Conservation (phyloP, 2,888 invertebrate species). For the Platerodrilus igneus region DNA sequence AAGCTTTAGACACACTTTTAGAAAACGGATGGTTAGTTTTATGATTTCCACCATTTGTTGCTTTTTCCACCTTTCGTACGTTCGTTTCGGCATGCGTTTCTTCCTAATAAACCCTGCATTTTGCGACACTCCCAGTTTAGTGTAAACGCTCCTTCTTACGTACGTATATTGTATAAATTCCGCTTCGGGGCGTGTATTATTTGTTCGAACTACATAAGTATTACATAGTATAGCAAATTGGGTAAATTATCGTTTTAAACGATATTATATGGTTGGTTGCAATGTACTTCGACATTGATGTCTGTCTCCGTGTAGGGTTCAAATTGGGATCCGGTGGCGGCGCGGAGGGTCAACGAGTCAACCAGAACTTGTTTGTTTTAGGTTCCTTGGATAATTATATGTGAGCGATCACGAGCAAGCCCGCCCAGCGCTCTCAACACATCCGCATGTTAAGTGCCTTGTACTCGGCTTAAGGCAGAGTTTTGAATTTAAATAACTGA, state of each 20-base stretch:
- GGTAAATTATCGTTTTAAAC: constrained; percentile 37
- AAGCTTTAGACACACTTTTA: too few species aligned
- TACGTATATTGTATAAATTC: too few species aligned
- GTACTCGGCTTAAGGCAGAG: constrained; percentile 21
- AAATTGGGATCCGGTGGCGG: constrained; percentile 34
- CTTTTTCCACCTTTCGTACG: too few species aligned
- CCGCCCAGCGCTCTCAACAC: constrained; percentile 44
- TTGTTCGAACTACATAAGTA: constrained; percentile 3
- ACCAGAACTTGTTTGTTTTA: constrained; percentile 48
- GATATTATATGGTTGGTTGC: constrained; percentile 22
- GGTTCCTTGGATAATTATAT: constrained; percentile 47
- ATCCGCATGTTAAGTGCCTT: constrained; percentile 41
- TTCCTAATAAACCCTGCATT: too few species aligned
- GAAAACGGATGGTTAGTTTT: too few species aligned
- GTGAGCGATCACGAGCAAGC: constrained; percentile 46
- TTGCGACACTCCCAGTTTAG: too few species aligned
- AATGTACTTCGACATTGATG: constrained; percentile 22
- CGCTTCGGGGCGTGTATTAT: neutral
- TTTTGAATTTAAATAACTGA: constrained; percentile 21
- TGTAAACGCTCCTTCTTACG: too few species aligned
- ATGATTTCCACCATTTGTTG: too few species aligned
- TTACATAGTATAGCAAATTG: constrained; percentile 31
- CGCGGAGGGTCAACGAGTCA: constrained; percentile 43
- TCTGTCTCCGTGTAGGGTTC: constrained; percentile 30
- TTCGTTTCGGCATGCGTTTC: too few species aligned